Evolutionary conservation across 2,888 invertebrate genomes (phyloP), one percentile per base, ranked within the genome.

Genomic region (Ypsolopha scabrella): DNA sequence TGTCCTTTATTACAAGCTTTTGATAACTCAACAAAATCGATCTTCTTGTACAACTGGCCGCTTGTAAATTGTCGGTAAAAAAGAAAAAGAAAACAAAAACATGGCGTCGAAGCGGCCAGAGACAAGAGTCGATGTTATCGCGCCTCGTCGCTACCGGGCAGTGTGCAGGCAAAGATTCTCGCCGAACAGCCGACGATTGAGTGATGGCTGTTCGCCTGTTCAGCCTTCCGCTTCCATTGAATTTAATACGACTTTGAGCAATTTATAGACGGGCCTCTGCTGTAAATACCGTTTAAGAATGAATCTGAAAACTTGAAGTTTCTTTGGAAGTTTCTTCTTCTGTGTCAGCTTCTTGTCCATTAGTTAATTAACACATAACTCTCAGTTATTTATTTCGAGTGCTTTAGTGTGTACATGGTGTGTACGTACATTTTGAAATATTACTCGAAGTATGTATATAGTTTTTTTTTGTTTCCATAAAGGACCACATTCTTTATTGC

Each of bases 81-180:
- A 60, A 58, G 61, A 60, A 59, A 57, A 54, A 55, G 61, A 62
- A 58, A 52, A 66, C 67, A 60, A 53, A 41, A 60, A 64, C 51
- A 61, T 62, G 72, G 69, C 72, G 63, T 61, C 64, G 59, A 52
- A 9, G 37, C 58, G 53, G 47, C 52, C 60, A 58, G 58, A 58
- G 60, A 67, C 68, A 61, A 59, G 57, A 54, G 24, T 24, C 58
- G 71, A 74, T 72, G 59, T 58, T 70, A 75, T 75, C 75, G 64
- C 54, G 49, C 57, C 51, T 24, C 24, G 24, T 24, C 54, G 58
- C 75, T 75, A 74, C 75, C 67, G 24, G 24, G 24, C 24, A 24
- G 75, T 75, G 69, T 68, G 70, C 70, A 68, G 58, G 56, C 57
- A 46, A 33, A n/a, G 33, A 35, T 24, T 24, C 24, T 24, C 24